Base-by-base conservation (phyloP, 2,797 vertebrate species). In the Phoeniculus purpureus region DNA sequence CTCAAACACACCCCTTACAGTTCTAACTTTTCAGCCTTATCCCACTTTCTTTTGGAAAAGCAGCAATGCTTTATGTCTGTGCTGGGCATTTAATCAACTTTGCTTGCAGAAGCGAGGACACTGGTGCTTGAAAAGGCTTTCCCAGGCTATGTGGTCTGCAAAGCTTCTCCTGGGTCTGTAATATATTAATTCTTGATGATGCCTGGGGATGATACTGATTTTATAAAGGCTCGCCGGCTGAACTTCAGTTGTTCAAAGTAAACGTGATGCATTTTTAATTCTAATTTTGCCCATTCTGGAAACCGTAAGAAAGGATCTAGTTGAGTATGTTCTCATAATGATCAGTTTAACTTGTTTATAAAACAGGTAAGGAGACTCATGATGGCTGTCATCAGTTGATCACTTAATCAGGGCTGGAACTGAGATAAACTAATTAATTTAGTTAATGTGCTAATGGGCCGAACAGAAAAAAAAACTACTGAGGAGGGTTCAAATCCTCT, bases 11-110 rank as follows among this genome's bases (percentile, higher is more conserved):
- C 51, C 79, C 59, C 3, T 85, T 93, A 81, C 80, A 85, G 76
- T 91, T 82, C 66, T 68, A 78, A 80, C 51, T 92, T 90, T 52
- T 92, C 79, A 90, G 66, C 60, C n/a, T 74, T 85, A 84, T 86
- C 71, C 54, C 29, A 12, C 88, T 94, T 95, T 93, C 25, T 80
- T 86, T 81, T 84, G 32, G 22, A 85, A 89, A 31, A 86, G 54
- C 13, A 10, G 32, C 61, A 91, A 51, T 51, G 32, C 43, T 93
- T 86, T 91, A 23, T 23, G 27, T 61, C 54, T 90, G 51, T 11
- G 26, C 51, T 1, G 18, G 52, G 18, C 47, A 74, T 85, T 92
- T 94, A 79, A 85, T 94, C 89, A 92, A 88, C 51, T 89, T 83
- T 54, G 15, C 56, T 93, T 90, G 64, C 48, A 83, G 58, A 64